Conservation (phyloP, 2,888 invertebrate species). For the Keiferia lycopersicella region DNA sequence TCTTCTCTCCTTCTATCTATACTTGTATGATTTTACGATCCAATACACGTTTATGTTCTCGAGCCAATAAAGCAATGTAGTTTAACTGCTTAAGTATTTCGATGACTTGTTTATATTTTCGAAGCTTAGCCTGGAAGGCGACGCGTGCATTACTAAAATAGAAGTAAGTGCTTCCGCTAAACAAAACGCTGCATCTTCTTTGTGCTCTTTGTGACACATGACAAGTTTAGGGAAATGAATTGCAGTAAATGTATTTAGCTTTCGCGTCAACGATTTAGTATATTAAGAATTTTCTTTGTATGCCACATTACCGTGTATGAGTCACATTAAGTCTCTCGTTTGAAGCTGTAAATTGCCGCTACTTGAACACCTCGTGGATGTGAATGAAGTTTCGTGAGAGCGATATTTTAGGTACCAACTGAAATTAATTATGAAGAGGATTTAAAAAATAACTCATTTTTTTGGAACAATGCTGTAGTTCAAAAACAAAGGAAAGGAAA, state of each 20-base stretch:
- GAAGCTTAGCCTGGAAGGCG: too few species aligned
- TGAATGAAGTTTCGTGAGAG: constrained; percentile 8
- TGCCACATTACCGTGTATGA: constrained; percentile 1
- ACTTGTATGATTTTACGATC: constrained; percentile 28
- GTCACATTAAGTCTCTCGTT: constrained; percentile 15
- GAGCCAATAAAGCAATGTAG: constrained; percentile 33
- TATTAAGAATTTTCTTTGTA: constrained; percentile 19
- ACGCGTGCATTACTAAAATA: constrained; percentile 56
- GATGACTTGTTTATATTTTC: constrained; percentile 59
- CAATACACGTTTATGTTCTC: constrained; percentile 25
- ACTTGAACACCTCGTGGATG: constrained; percentile 9
- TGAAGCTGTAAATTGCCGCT: constrained; percentile 11
- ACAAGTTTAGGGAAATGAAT: constrained; percentile 20
- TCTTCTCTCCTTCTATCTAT: neutral
- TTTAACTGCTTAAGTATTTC: constrained; percentile 39
- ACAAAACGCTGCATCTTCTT: constrained; percentile 50
- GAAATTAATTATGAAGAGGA: constrained; percentile 35
- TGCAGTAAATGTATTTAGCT: constrained; percentile 2
- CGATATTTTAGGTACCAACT: constrained; percentile 29
- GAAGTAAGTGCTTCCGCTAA: constrained; percentile 66
- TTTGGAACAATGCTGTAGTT: constrained; percentile 53
- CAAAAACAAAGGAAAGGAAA: constrained; percentile 65
- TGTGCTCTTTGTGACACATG: constrained; percentile 37
- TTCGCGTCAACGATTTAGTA: constrained; percentile 9
- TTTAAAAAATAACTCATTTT: constrained; percentile 46